Evolutionary conservation across 1,140 invertebrate species (phyloP).

Genomic region (Colletes latitarsis): DNA sequence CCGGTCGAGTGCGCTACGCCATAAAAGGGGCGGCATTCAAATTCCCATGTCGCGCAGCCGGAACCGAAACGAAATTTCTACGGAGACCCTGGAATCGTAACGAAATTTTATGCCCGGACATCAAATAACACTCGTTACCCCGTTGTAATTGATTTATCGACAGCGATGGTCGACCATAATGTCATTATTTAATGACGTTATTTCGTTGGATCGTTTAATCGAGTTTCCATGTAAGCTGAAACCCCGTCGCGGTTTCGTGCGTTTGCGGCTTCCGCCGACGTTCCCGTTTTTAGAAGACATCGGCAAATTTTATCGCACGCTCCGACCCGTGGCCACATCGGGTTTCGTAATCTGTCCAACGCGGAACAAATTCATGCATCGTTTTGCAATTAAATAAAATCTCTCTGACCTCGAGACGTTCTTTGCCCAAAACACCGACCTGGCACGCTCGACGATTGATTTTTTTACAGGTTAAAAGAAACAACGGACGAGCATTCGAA

Average conservation of each 20-base stretch:
- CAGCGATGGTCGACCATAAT: slow-evolving; percentile 28
- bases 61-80: neutral
- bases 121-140: slow-evolving; percentile 9
- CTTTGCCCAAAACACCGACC: too few species aligned
- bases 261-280: slow-evolving; percentile 23
- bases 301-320: slow-evolving; percentile 1
- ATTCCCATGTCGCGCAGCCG: neutral
- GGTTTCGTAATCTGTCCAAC: neutral
- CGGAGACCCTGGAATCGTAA: neutral
- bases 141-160: slow-evolving; percentile 25
- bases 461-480: too few species aligned
- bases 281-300: slow-evolving; percentile 28
- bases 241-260: slow-evolving; percentile 24
- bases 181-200: slow-evolving; percentile 44
- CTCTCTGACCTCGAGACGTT: too few species aligned
- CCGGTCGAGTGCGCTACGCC: neutral
- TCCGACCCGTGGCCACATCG: neutral
- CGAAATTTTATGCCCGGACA: neutral
- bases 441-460: too few species aligned
- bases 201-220: slow-evolving; percentile 34
- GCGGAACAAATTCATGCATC: too few species aligned
- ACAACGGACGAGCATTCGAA: too few species aligned
- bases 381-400: too few species aligned
- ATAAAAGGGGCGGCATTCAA: neutral
- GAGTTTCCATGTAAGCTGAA: slow-evolving; percentile 48